Conservation (phyloP, 2,888 invertebrate species). For the Imbricaverruca yamaguchii region DNA sequence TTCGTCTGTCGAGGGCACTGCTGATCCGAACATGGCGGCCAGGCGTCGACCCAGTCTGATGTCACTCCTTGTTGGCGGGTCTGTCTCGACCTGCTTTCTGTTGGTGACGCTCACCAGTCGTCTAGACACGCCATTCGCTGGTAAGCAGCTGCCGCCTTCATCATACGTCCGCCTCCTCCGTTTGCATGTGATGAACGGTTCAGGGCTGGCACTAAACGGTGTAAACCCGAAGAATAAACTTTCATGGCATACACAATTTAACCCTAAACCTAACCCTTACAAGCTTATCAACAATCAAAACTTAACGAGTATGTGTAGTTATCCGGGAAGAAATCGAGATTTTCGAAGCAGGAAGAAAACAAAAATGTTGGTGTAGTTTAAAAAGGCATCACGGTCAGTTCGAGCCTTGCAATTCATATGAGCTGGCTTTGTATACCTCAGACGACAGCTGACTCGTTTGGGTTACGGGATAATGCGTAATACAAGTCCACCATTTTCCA, state of each 20-base stretch:
- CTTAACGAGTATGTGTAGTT: too few relatives aligned
- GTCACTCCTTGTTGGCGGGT: neutral
- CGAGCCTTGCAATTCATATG: too few relatives aligned
- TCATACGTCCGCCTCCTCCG: too few relatives aligned
- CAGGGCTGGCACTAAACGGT: neutral
- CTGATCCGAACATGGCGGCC: neutral
- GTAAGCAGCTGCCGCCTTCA: neutral
- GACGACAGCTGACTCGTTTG: too few relatives aligned
- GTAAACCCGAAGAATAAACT: neutral
- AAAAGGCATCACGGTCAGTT: too few relatives aligned
- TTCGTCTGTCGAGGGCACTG: too few relatives aligned
- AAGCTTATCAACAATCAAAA: neutral
- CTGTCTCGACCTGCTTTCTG: neutral
- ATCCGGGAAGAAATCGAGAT: too few relatives aligned
- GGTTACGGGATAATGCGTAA: too few relatives aligned
- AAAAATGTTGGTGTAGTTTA: too few relatives aligned
- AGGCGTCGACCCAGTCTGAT: neutral
- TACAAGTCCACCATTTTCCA: too few relatives aligned
- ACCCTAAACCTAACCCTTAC: neutral
- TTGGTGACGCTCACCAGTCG: neutral
- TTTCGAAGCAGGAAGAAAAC: too few relatives aligned
- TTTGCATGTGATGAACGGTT: neutral
- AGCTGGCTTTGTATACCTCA: too few relatives aligned
- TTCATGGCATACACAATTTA: neutral
- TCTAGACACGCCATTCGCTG: neutral